phyloP scores from a whole-genome alignment of 2,113 vertebrate species.

The Stomatorhinus ivindoensis region DNA sequence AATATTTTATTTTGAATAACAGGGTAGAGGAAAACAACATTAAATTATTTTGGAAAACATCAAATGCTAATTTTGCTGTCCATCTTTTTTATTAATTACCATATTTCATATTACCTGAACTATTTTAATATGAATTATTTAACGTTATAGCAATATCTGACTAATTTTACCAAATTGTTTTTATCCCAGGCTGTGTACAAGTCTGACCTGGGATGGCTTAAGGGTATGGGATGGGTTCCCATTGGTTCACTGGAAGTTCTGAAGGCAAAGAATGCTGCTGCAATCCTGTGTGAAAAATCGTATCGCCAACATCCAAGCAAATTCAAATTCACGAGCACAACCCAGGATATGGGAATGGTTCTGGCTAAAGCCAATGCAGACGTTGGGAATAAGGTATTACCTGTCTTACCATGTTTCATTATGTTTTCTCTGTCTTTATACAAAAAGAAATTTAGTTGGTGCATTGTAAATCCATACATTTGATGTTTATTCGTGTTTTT shows the following conservation, averaged over 20 bases:
- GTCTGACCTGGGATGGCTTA: conserved; percentile 59
- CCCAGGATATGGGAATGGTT: conserved; percentile 60
- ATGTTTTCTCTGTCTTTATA: neutral
- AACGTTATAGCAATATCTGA: conserved; percentile 26
- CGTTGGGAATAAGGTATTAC: conserved; percentile 65
- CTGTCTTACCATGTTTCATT: neutral
- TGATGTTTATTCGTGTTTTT: neutral
- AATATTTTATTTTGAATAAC: too few relatives aligned
- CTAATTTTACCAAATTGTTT: too few relatives aligned
- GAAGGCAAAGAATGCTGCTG: conserved; percentile 63
- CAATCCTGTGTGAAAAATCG: conserved; percentile 57
- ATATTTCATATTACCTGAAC: too few relatives aligned
- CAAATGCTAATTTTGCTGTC: too few relatives aligned
- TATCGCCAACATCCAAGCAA: neutral
- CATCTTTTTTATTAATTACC: too few relatives aligned
- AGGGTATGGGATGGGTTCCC: conserved; percentile 53
- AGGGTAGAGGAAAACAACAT: too few relatives aligned
- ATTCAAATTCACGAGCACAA: conserved; percentile 46
- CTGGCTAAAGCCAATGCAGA: too few relatives aligned
- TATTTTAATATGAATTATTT: too few relatives aligned
- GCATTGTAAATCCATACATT: neutral
- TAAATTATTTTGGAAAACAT: too few relatives aligned
- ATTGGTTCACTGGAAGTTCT: conserved; percentile 70
- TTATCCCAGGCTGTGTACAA: conserved; percentile 58
- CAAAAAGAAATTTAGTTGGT: neutral